Conservation (phyloP, 2,113 vertebrate species). For the Probosciger aterrimus region DNA sequence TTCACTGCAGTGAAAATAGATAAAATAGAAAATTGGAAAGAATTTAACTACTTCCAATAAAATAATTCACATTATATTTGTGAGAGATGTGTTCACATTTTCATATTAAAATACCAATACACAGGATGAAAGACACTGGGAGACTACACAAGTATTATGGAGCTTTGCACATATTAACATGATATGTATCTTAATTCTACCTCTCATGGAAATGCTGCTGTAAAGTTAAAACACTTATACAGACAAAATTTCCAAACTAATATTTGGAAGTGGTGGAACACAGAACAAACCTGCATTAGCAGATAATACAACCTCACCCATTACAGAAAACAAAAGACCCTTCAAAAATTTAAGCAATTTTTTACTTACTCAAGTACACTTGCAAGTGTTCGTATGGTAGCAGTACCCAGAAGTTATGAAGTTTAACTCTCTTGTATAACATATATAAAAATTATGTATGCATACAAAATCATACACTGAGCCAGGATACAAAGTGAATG, state of each 20-base stretch:
- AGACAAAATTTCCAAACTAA: neutral
- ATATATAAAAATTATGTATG: neutral
- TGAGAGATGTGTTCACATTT: neutral
- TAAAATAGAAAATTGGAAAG: neutral
- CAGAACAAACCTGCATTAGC: neutral
- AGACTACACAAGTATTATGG: rapidly evolving
- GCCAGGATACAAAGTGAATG: neutral
- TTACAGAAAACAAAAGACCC: neutral
- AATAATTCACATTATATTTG: neutral
- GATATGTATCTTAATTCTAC: neutral
- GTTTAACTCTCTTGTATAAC: neutral
- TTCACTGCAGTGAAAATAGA: neutral
- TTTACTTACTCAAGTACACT: neutral
- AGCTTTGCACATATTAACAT: neutral
- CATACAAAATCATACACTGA: neutral
- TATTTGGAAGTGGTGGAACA: neutral
- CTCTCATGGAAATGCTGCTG: neutral
- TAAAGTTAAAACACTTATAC: neutral
- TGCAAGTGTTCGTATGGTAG: neutral
- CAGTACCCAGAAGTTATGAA: neutral
- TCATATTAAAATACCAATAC: neutral
- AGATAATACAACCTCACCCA: neutral
- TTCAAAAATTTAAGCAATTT: neutral
- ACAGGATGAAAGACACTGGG: neutral
- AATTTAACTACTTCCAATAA: neutral